Base-by-base conservation (phyloP, 2,113 vertebrate genomes). In the Polyodon spathula region DNA sequence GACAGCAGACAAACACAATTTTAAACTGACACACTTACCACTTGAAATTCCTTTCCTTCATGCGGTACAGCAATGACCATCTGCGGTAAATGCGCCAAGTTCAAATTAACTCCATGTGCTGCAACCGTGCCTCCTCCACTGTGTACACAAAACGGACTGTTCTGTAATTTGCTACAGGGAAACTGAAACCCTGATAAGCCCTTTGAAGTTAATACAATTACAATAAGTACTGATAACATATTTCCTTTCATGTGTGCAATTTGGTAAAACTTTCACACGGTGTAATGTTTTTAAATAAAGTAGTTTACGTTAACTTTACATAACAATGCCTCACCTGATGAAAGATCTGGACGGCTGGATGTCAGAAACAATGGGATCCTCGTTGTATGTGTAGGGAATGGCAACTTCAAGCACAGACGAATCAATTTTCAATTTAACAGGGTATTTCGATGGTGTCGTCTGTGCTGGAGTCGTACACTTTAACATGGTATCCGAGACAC, bases 41-140 rank as follows among this genome's bases (percentile, higher is more conserved):
- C 93, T 46, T 92, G 86, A 75, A 94, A 94, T 76, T 91, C 89
- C 75, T 75, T 81, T 59, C 75, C 79, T 11, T 90, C 81, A 69
- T 90, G 88, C 12, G 70, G 83, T 39, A 91, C 86, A 63, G 78
- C 86, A 81, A 98, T 91, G 64, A 95, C 82, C 92, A 98, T 95
- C 81, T 84, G 89, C 62, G 94, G 91, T 61, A 89, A 86, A 65
- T 86, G 91, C 63, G 90, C 91, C 2, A 92, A 95, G 72, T 94
- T 90, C 66, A 98, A 78, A 78, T 92, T 92, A 76, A 80, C 88
- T 62, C 95, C 95, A 59, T 92, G 80, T 71, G 84, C 95, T 15
- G 89, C 91, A 71, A 98, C 89, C 39, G 96, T 97, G 81, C 95
- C 96, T 76, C 96, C 96, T 69, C 95, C 95, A 59, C 95, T 95